These are phyloP conservation scores for Sylvicapra grimmia DNA, from an alignment of 2,113 vertebrate genomes.

Conservation along the genomic window DNA sequence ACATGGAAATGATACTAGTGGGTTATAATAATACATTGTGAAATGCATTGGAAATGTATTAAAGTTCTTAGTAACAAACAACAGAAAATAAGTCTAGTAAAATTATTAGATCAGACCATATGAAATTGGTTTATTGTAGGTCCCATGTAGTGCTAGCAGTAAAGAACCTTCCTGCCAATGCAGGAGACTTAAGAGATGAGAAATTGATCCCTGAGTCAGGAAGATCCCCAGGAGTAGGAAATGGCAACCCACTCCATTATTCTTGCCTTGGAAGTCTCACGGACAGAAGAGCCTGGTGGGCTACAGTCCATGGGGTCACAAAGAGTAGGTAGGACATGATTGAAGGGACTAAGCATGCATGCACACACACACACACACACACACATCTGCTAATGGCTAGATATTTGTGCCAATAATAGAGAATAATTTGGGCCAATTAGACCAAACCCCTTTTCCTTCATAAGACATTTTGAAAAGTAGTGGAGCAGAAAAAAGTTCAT, in stretches of 20 bases:
- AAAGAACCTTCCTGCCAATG: neutral
- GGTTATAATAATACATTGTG: neutral
- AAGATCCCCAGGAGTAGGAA: neutral
- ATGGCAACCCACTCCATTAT: neutral
- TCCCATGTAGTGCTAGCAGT: neutral
- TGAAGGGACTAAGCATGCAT: neutral
- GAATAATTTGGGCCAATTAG: neutral
- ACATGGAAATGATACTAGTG: neutral
- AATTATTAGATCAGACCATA: neutral
- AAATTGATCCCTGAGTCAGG: fast-evolving
- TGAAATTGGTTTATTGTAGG: neutral
- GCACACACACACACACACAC: neutral
- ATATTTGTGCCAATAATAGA: neutral
- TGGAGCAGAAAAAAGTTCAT: neutral
- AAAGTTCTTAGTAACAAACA: neutral
- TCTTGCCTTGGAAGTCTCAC: neutral
- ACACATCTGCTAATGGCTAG: neutral
- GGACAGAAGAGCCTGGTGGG: neutral
- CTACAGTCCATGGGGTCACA: neutral
- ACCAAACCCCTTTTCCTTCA: neutral
- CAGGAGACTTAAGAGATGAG: neutral
- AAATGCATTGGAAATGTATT: neutral
- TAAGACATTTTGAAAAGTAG: neutral
- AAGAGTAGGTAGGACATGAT: neutral
- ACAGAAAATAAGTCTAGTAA: neutral